A percentile compares a stretch with the other conserved stretches of the same genome.
These are phyloP conservation scores for Xiphydria camelus DNA, from an alignment of 2,888 invertebrate species.

Conservation along the genomic window DNA sequence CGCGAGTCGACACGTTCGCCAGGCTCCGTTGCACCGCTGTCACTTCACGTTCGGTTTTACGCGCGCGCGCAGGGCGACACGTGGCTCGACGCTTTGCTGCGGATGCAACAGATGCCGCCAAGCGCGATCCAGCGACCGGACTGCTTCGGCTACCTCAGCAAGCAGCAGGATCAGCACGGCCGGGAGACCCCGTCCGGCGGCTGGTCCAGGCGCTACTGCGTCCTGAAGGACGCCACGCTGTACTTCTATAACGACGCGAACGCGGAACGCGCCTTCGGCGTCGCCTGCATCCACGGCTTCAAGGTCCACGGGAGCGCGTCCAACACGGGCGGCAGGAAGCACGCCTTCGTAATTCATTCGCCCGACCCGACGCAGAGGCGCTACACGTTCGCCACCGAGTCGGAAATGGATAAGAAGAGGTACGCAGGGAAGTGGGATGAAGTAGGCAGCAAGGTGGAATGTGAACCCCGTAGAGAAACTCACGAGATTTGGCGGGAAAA, in stretches of 20 bases:
- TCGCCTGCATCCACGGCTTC: constrained; percentile 93
- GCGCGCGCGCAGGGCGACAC: constrained; percentile 65
- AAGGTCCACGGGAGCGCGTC: constrained; percentile 82
- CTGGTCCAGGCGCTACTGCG: constrained; percentile 91
- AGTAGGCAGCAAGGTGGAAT: too few relatives aligned
- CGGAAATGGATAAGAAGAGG: constrained; percentile 94
- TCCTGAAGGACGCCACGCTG: constrained; percentile 91
- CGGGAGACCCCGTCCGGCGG: constrained; percentile 79
- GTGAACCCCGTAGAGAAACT: too few relatives aligned
- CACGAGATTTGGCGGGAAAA: too few relatives aligned
- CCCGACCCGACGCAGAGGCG: constrained; percentile 84
- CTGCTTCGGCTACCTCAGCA: constrained; percentile 90
- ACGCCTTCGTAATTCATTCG: constrained; percentile 89
- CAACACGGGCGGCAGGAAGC: constrained; percentile 77
- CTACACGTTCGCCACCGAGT: constrained; percentile 91
- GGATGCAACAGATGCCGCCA: constrained; percentile 81
- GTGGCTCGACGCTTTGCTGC: constrained; percentile 77
- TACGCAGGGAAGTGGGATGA: too few relatives aligned
- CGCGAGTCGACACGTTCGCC: too few relatives aligned
- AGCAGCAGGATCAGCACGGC: constrained; percentile 63
- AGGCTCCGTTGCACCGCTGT: too few relatives aligned
- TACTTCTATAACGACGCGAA: constrained; percentile 91
- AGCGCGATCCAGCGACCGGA: constrained; percentile 81
- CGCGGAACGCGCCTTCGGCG: constrained; percentile 86
- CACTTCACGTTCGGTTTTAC: too few relatives aligned